A percentile compares a stretch with the other conserved stretches of the same genome.
Conservation (phyloP, 2,113 vertebrate genomes). For the Cranoglanis bouderius region DNA sequence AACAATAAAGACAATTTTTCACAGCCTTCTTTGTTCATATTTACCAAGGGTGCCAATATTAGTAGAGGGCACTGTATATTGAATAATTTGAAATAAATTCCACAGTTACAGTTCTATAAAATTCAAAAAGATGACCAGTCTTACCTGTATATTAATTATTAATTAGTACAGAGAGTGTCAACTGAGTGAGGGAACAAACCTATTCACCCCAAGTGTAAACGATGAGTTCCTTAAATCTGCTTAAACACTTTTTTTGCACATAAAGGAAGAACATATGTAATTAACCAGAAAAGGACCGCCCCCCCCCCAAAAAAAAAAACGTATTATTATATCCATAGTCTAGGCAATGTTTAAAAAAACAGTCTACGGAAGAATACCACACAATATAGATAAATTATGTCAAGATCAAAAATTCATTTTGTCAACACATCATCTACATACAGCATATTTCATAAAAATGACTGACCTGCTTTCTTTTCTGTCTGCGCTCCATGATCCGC, state of each 20-base stretch:
- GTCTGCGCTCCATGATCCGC: slow-evolving; percentile 75
- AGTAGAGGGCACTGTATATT: too few species aligned
- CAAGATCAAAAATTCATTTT: neutral
- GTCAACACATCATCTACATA: neutral
- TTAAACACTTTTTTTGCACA: neutral
- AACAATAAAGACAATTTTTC: too few species aligned
- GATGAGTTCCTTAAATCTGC: neutral
- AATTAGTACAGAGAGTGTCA: neutral
- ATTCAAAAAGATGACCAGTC: too few species aligned
- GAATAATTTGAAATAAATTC: too few species aligned
- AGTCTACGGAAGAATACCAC: neutral
- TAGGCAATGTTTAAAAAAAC: neutral
- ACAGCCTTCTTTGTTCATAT: too few species aligned
- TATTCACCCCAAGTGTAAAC: neutral
- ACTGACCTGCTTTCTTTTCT: slow-evolving; percentile 77
- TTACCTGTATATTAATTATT: too few species aligned
- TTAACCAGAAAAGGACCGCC: neutral
- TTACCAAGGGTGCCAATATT: too few species aligned
- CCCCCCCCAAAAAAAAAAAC: neutral
- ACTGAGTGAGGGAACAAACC: neutral
- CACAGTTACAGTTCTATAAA: too few species aligned
- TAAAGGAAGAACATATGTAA: neutral
- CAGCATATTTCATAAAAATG: neutral
- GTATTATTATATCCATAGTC: neutral
- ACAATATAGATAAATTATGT: neutral